These are phyloP conservation scores for Cantharis lateralis DNA, from an alignment of 2,888 invertebrate species.

Conservation along the genomic window DNA sequence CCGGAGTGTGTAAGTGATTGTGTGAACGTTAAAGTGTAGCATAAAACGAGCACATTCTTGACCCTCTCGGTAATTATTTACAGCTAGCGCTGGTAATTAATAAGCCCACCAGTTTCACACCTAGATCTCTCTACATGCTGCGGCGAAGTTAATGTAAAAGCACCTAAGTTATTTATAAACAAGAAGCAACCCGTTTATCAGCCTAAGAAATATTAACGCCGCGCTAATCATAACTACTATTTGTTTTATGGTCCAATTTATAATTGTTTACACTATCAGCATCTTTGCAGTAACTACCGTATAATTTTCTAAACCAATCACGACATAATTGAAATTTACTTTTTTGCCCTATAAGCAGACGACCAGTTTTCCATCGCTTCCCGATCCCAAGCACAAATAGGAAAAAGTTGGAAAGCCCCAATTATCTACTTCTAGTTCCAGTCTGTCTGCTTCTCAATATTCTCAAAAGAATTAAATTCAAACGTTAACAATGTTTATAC, in stretches of 20 bases:
- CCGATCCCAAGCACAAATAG: too few relatives aligned
- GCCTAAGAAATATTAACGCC: constrained; percentile 1
- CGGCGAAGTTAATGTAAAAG: constrained; percentile 21
- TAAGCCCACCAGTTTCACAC: constrained; percentile 29
- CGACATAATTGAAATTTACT: background rate
- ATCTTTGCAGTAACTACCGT: background rate
- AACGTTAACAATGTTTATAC: background rate
- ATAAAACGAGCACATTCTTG: constrained; percentile 27
- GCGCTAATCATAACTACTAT: background rate
- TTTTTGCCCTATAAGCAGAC: background rate
- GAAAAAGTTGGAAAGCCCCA: background rate
- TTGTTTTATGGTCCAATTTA: background rate
- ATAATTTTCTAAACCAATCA: background rate
- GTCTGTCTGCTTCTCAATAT: background rate
- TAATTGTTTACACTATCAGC: background rate
- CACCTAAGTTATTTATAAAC: constrained; percentile 18
- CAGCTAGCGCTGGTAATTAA: constrained; percentile 30
- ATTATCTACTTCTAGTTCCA: background rate
- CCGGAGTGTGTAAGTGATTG: background rate
- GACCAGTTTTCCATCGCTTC: too few relatives aligned
- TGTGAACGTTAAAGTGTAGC: constrained; percentile 17
- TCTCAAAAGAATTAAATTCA: background rate
- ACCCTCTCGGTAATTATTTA: constrained; percentile 30
- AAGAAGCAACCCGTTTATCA: constrained; percentile 12
- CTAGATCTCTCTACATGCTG: constrained; percentile 17